Evolutionary conservation across 2,888 invertebrate species (phyloP), one percentile per base, ranked within the genome.

Genomic region (Endomychus coccineus): DNA sequence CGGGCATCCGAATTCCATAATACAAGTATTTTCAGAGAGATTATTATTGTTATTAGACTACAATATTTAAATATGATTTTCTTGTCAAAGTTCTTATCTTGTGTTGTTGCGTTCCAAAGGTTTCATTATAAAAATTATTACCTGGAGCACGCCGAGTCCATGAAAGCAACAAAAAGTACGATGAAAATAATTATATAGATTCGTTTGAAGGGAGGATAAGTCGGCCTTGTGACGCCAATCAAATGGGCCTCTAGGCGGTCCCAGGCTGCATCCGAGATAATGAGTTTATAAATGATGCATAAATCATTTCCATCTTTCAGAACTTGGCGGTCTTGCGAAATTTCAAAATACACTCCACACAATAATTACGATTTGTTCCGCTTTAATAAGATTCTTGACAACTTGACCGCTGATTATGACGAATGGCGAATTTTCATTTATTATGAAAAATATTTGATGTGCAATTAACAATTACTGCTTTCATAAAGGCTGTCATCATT

Each of bases 231-330:
- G 61, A 64, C 62, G 65, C 64, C 64, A 64, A 63, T 65, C 64
- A 64, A 58, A 56, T 43, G 42, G 46, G 53, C 59, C 64, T 61
- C 54, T 55, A 58, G 61, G 62, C 62, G 58, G 57, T 61, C 56
- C 51, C 50, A 50, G 51, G 54, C 56, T 54, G 58, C 54, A 57
- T 59, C 50, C 53, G 45, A 58, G 60, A 66, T 67, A 67, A 68
- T 67, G 67, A 66, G 66, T 66, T 67, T 67, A 68, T 68, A 68
- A 68, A 66, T 61, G 66, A 61, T 52, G 59, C 60, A 67, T 67
- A 67, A 67, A 68, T 68, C 68, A 66, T 63, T 51, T 50, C 46
- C 49, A 45, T 52, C 47, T 51, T 49, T 53, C 51, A 49, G 52
- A 40, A 48, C 49, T 49, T 46, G 52, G 45, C 45, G 44, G 42